Percentiles rank a stretch among this genome's conserved stretches.
Evolutionary conservation across 2,113 vertebrate species (phyloP).

Genomic region (Apus apus): DNA sequence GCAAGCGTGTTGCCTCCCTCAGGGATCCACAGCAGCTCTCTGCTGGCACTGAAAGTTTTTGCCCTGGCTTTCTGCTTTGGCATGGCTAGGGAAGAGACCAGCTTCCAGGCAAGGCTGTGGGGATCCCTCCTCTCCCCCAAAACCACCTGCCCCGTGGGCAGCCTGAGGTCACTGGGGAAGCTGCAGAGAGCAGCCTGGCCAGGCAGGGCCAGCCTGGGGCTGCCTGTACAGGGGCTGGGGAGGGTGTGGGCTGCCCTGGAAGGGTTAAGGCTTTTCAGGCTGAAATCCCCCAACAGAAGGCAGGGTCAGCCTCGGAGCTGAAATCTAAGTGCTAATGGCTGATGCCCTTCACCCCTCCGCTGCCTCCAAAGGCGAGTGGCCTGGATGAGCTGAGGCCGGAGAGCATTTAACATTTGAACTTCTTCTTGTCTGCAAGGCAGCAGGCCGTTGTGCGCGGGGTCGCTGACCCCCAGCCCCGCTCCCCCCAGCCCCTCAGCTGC

Average conservation of each 20-base stretch:
- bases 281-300: constrained; percentile 78
- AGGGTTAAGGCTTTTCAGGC: constrained; percentile 69
- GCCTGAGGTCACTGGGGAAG: neutral
- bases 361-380: constrained; percentile 47
- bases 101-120: neutral
- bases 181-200: neutral
- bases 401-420: constrained; percentile 86
- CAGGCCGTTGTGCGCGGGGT: constrained; percentile 81
- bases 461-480: constrained; percentile 78
- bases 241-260: neutral
- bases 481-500: constrained; percentile 76
- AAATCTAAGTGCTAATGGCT: constrained; percentile 83
- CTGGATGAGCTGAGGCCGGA: constrained; percentile 64
- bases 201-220: neutral
- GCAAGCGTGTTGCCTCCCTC: neutral
- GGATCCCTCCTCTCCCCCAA: neutral
- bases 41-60: neutral
- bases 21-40: rapidly evolving
- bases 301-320: constrained; percentile 71
- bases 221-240: rapidly evolving
- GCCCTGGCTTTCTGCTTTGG: rapidly evolving
- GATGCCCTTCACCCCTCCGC: constrained; percentile 76
- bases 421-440: constrained; percentile 75
- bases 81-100: neutral
- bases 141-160: neutral